These are phyloP conservation scores for Tubulanus polymorphus DNA, from an alignment of 2,888 invertebrate genomes.

Conservation along the genomic window DNA sequence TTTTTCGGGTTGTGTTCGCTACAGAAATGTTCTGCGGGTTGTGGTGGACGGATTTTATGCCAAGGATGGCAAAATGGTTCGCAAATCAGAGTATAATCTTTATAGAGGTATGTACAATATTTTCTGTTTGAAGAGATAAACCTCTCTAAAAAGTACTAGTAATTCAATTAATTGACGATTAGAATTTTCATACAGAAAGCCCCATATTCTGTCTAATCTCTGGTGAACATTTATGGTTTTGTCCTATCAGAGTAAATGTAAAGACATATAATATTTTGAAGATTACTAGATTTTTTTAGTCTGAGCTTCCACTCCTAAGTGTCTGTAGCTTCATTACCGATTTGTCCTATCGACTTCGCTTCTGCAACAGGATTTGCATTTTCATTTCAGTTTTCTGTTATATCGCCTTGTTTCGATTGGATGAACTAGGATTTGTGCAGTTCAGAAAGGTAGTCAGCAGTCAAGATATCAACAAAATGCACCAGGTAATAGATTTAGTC, in stretches of 20 bases:
- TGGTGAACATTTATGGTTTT: too few relatives aligned
- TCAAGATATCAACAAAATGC: conserved; percentile 44
- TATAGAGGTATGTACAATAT: conserved; percentile 33
- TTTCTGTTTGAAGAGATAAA: too few relatives aligned
- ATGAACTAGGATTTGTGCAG: conserved; percentile 45
- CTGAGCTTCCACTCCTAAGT: too few relatives aligned
- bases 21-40: conserved; percentile 34
- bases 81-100: conserved; percentile 41
- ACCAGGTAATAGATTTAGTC: conserved; percentile 43
- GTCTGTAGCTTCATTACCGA: too few relatives aligned
- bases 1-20: conserved; percentile 47
- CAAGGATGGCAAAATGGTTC: conserved; percentile 42
- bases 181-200: too few relatives aligned
- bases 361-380: not conserved
- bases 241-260: too few relatives aligned
- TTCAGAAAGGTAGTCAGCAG: conserved; percentile 41
- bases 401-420: conserved; percentile 45
- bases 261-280: too few relatives aligned
- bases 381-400: conserved; percentile 40
- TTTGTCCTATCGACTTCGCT: too few relatives aligned
- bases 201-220: too few relatives aligned
- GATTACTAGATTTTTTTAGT: too few relatives aligned
- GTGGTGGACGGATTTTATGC: conserved; percentile 44
- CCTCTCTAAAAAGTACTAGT: too few relatives aligned
- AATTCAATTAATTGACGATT: too few relatives aligned